Evolutionary conservation across 1,140 invertebrate genomes (phyloP), one percentile per base, ranked within the genome.

Genomic region (Drosophila carrolli): DNA sequence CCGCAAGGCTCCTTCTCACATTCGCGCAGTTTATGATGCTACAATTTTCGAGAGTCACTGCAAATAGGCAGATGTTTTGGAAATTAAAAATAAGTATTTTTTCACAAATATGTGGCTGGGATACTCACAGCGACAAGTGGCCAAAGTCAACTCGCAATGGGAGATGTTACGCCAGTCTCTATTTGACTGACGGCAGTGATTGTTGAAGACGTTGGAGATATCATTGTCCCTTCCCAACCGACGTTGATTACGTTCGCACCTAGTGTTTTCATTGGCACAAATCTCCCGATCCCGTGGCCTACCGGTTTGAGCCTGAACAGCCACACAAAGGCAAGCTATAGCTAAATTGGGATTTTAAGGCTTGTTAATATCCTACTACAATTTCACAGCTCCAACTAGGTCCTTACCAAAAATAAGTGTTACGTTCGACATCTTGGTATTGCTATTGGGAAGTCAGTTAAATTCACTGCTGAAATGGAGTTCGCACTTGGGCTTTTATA

Each of bases 321-420:
- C 53, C 60, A 62, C 40, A 19, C 43, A 84, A 56, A 84, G n/a
- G 38, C 54, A 72, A 27, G 57, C 58, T 9, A 76, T 5, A 27
- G 79, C 83, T 86, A 19, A 11, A 23, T 54, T 3, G 41, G 16
- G 0, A n/a, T 35, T 10, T 7, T 1, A 16, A 57, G 13, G 10
- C 7, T 32, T 16, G 19, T 5, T 38, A 2, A 19, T 10, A 23
- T 7, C 5, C 2, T 57, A 13, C 9, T 11, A n/a, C 0, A 23
- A 1, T 13, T 14, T 32, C 6, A 11, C 0, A 32, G 4, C 4
- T 0, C 32, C 2, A 4, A 35, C 8, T 2, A 9, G 4, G 35
- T 23, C 14, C 82, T 81, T 75, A 85, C 82, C 75, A 27, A 85
- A 75, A 32, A 72, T 35, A n/a, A 78, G 29, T 27, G 55, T 19